Base-by-base conservation (phyloP, 2,888 invertebrate genomes). In the Pristionchus maxplancki region DNA sequence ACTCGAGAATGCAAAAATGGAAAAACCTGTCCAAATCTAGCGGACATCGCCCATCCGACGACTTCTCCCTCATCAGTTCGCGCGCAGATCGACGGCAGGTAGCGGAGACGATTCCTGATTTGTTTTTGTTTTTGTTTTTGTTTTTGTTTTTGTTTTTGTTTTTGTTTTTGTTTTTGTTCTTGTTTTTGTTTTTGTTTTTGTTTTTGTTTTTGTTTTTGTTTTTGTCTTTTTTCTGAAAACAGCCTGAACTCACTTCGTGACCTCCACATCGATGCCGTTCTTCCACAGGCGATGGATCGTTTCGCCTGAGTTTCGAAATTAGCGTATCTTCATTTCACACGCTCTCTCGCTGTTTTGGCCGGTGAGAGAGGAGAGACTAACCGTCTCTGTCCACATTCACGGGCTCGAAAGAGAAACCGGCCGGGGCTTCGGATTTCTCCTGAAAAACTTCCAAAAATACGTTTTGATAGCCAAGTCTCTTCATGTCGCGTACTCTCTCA, bases 281-380 rank as follows among this genome's bases (percentile, higher is more conserved):
- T 78, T 78, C 78, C 78, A 78, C 78, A 78, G 44, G 1, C 44
- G 40, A 44, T 78, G 78, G 5, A 78, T 78, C 40, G 78, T 78
- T 13, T 78, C 78, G 8, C 78, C n/a, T n/a, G n/a, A n/a, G n/a
- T n/a, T n/a, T n/a, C n/a, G n/a, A n/a, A n/a, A n/a, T n/a, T n/a
- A n/a, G n/a, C n/a, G n/a, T n/a, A n/a, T n/a, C n/a, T n/a, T n/a
- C n/a, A n/a, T n/a, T n/a, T n/a, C n/a, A n/a, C n/a, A n/a, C n/a
- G n/a, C n/a, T n/a, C n/a, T n/a, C n/a, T n/a, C n/a, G n/a, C n/a
- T n/a, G n/a, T n/a, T n/a, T n/a, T n/a, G n/a, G n/a, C n/a, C n/a
- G n/a, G n/a, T n/a, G n/a, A n/a, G n/a, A n/a, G n/a, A n/a, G n/a
- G n/a, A n/a, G n/a, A n/a, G n/a, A n/a, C n/a, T n/a, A n/a, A n/a